Base-by-base conservation (phyloP, 1,140 invertebrate species). In the Apis laboriosa region DNA sequence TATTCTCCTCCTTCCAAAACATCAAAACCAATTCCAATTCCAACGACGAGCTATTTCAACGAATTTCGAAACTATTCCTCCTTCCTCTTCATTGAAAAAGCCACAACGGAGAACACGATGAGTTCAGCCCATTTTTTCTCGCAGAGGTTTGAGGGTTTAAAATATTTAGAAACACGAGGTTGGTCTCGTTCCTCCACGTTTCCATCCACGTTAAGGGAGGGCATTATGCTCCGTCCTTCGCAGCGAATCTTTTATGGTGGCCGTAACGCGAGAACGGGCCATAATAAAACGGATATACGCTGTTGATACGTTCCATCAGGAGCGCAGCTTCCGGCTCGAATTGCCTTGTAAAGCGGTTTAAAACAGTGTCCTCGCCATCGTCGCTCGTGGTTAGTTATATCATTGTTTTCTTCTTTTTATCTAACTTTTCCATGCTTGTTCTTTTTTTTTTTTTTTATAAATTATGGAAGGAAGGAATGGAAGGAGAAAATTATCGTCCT, bases 201-300 rank as follows among this genome's bases (percentile, higher is more conserved):
- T 60, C 55, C 9, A 68, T 19, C 72, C n/a, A n/a, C 53, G 63
- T 76, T 67, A 74, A 43, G 15, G 15, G 11, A 1, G 56, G 58
- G 2, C 34, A 49, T 83, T 78, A 83, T 19, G 34, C 17, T 71
- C 67, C 49, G 56, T 56, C 58, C 43, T 2, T 21, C 1, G 4
- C 34, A 43, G 58, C 21, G 80, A 72, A 72, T 83, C 80, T 83
- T 83, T 83, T 78, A 83, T 51, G 67, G 51, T 7, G n/a, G 58
- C 19, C 21, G 75, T 83, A 77, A 83, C 43, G 75, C 53, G 56
- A 78, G 51, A 78, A 78, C 28, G 67, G 28, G 3, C 15, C n/a
- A 64, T 60, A 51, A 51, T 78, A 83, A 83, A 78, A 56, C 28
- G 51, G 56, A 71, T 55, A 61, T 28, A 56, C 80, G 73, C 55